Evolutionary conservation across 1,140 invertebrate genomes (phyloP), one percentile per base, ranked within the genome.

Genomic region (Drosophila pachea): DNA sequence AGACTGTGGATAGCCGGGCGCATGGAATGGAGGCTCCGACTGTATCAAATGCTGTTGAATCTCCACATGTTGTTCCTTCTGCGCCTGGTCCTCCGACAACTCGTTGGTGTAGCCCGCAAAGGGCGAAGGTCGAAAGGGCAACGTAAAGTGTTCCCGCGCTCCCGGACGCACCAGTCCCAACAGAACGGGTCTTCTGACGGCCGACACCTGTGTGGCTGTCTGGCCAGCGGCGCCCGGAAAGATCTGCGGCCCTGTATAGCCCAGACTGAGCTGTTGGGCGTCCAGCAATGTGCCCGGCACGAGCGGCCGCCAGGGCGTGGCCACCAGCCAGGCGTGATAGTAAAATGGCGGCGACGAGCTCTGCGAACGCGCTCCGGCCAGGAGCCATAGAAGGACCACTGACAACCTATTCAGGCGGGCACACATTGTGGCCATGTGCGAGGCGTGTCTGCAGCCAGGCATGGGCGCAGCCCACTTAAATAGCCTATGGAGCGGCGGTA

Each of bases 61-160:
- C 9, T 56, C 7, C 14, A 65, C 4, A 8, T 33, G 22, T 14
- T 60, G 40, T 6, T 32, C 5, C 14, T 59, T 43, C 9, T 38
- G 45, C 32, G 35, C 11, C n/a, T 47, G 35, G n/a, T 29, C 12
- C 14, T 32, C 7, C 12, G 32, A 9, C 16, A n/a, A 11, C n/a
- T 68, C 69, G 7, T 61, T 38, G 11, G 38, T 72, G 33, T 68
- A 72, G 36, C 69, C 69, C n/a, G 58, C 69, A 72, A 72, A 72
- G 52, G 64, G 69, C 2, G 69, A 72, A 38, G 69, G 69, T 16
- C 65, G 32, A 29, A 72, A 72, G 45, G 69, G 69, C 33, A 72
- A 33, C 38, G 32, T 68, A 14, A 72, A 72, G 7, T 61, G 49
- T 2, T 32, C 11, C 22, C 53, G 33, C 2, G 16, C 48, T 4